A percentile compares a stretch with the other conserved stretches of the same genome.
Conservation (phyloP, 2,797 vertebrate genomes). For the Fringilla coelebs region DNA sequence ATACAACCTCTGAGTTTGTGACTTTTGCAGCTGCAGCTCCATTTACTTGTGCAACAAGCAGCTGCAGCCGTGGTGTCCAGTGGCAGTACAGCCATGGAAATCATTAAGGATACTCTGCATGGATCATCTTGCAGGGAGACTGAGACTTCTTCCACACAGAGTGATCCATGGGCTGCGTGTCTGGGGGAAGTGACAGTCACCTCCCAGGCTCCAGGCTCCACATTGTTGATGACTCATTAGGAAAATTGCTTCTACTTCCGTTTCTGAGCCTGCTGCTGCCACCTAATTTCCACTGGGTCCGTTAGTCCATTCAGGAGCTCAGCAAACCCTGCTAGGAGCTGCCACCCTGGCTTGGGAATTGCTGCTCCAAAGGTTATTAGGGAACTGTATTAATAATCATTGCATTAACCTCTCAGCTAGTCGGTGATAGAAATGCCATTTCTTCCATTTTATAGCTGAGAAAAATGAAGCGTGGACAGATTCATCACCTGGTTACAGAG, state of each 20-base stretch:
- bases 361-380: constrained; percentile 27
- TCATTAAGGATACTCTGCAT: neutral
- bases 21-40: neutral
- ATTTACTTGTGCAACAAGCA: neutral
- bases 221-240: neutral
- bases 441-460: constrained; percentile 1
- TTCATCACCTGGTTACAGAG: constrained; percentile 45
- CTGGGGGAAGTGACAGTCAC: neutral
- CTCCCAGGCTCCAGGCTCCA: neutral
- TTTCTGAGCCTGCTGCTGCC: neutral
- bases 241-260: neutral
- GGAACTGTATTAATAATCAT: constrained; percentile 40
- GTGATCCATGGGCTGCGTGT: rapidly evolving
- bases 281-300: constrained; percentile 1
- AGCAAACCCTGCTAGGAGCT: neutral
- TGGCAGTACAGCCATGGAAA: neutral
- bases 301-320: neutral
- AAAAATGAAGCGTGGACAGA: constrained; percentile 18
- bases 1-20: neutral
- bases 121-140: neutral
- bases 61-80: neutral
- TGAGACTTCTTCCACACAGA: neutral
- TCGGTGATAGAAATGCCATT: constrained; percentile 9
- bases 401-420: constrained; percentile 26
- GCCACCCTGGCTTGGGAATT: neutral